Conservation (phyloP, 2,888 invertebrate species). For the Tachina grossa region DNA sequence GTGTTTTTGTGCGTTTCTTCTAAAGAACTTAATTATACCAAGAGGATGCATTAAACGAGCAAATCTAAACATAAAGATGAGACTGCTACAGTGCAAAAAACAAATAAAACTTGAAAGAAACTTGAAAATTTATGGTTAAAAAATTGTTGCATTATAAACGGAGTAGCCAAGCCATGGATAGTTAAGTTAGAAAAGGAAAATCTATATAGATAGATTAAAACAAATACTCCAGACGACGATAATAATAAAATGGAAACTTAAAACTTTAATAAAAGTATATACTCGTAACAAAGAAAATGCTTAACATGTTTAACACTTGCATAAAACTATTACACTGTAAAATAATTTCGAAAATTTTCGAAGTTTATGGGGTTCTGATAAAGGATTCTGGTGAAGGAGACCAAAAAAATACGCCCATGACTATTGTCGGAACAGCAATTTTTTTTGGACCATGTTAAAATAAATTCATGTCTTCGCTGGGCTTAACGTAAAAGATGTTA, state of each 20-base stretch:
- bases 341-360: too few relatives aligned
- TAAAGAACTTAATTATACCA: conserved; percentile 70
- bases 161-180: background rate
- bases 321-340: conserved; percentile 4
- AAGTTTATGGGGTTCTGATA: too few relatives aligned
- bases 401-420: too few relatives aligned
- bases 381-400: too few relatives aligned
- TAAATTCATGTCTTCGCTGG: too few relatives aligned
- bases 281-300: conserved; percentile 1
- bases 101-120: conserved; percentile 41
- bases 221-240: conserved; percentile 36
- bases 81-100: conserved; percentile 34
- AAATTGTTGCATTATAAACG: conserved; percentile 58
- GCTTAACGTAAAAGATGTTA: too few relatives aligned
- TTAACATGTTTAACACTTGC: conserved; percentile 1
- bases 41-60: conserved; percentile 67
- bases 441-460: too few relatives aligned
- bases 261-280: conserved; percentile 32
- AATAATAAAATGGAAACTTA: conserved; percentile 41
- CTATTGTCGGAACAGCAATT: too few relatives aligned
- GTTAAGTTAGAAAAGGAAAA: conserved; percentile 27
- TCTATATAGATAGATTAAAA: conserved; percentile 33
- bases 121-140: conserved; percentile 68
- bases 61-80: conserved; percentile 57
- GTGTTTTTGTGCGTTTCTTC: conserved; percentile 32